These are phyloP conservation scores for Myripristis jacobus DNA, from an alignment of 2,797 vertebrate genomes.

Conservation along the genomic window DNA sequence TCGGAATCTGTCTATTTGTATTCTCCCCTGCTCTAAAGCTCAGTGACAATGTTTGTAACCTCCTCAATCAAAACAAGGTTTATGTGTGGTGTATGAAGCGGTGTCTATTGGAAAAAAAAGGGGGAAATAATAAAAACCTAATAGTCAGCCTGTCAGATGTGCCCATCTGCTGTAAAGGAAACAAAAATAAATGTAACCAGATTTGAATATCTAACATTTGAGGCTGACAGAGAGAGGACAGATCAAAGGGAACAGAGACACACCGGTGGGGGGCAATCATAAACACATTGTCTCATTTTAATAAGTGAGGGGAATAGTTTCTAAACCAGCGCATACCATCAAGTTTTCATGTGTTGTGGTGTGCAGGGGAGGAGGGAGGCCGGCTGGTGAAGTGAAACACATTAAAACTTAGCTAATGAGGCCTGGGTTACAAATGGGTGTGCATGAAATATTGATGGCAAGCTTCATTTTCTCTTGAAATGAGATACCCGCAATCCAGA, in stretches of 20 bases:
- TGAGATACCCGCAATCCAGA: conserved; percentile 6
- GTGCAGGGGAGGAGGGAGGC: conserved; percentile 5
- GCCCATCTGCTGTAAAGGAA: conserved; percentile 75
- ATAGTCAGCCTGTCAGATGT: conserved; percentile 83
- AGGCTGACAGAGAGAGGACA: conserved; percentile 72
- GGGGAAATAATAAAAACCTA: conserved; percentile 76
- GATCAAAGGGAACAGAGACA: conserved; percentile 78
- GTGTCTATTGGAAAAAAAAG: conserved; percentile 44
- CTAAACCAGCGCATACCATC: conserved; percentile 54
- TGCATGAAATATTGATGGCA: conserved; percentile 59
- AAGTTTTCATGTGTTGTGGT: conserved; percentile 50
- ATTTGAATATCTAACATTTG: conserved; percentile 80
- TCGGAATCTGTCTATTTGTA: conserved; percentile 71
- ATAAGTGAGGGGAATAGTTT: conserved; percentile 76
- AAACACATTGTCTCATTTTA: conserved; percentile 78
- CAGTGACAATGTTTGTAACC: conserved; percentile 76
- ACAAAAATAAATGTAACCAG: conserved; percentile 79
- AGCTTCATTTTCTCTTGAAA: conserved; percentile 32
- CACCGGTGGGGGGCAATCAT: conserved; percentile 70
- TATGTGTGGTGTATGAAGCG: conserved; percentile 64
- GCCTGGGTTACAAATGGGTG: conserved; percentile 58
- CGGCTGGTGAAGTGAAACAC: conserved; percentile 33
- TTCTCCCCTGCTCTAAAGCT: conserved; percentile 67
- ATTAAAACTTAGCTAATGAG: conserved; percentile 77
- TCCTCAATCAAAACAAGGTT: conserved; percentile 77